These are phyloP conservation scores for Xenus cinereus DNA, from an alignment of 2,113 vertebrate species.

Conservation along the genomic window DNA sequence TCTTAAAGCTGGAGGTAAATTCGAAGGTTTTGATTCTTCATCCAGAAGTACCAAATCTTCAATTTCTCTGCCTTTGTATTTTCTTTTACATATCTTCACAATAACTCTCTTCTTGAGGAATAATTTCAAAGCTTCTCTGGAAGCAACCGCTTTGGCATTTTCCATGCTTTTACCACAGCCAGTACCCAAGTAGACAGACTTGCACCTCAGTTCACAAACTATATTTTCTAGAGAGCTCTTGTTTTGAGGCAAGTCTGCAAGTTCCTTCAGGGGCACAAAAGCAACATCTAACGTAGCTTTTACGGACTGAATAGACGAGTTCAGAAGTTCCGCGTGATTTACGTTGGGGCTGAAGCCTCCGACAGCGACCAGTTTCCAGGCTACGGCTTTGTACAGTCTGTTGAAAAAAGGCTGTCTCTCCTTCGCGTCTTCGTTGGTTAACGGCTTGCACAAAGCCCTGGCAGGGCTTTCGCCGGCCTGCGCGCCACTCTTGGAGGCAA, in stretches of 20 bases:
- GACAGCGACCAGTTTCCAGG: conserved; percentile 95
- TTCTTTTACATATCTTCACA: conserved; percentile 90
- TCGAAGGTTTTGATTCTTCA: conserved; percentile 87
- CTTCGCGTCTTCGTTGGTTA: conserved; percentile 80
- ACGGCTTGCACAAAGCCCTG: conserved; percentile 64
- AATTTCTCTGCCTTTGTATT: conserved; percentile 88
- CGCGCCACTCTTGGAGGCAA: background rate
- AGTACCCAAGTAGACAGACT: conserved; percentile 92
- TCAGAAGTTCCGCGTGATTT: conserved; percentile 91
- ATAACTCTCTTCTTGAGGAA: conserved; percentile 95
- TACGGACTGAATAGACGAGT: conserved; percentile 87
- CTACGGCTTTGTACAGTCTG: conserved; percentile 94
- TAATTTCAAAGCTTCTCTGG: conserved; percentile 92
- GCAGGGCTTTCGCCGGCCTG: conserved; percentile 45
- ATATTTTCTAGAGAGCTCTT: conserved; percentile 93
- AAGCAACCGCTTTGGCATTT: conserved; percentile 91
- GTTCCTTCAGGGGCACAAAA: conserved; percentile 93
- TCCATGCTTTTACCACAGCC: conserved; percentile 93
- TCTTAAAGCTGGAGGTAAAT: conserved; percentile 91
- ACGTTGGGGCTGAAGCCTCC: conserved; percentile 91
- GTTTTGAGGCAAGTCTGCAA: conserved; percentile 88
- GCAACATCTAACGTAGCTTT: conserved; percentile 90
- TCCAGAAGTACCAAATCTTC: conserved; percentile 93
- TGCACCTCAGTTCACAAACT: conserved; percentile 95
- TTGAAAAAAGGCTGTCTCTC: conserved; percentile 96